Conservation (phyloP, 2,888 invertebrate genomes). For the Andrena bicolor region DNA sequence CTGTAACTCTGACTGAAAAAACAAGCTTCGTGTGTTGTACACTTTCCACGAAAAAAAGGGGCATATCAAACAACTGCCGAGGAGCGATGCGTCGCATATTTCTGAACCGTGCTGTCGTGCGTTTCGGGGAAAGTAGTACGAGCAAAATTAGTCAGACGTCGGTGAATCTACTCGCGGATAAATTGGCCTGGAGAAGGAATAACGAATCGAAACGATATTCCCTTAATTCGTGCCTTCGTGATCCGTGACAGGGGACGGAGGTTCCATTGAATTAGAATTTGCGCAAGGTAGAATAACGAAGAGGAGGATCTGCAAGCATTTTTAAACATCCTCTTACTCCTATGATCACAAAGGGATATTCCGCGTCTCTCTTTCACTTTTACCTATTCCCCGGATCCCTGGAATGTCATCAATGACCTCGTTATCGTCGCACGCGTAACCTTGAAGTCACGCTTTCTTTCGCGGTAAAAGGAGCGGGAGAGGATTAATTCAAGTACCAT, state of each 20-base stretch:
- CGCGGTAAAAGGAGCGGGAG: neutral
- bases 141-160: too few relatives aligned
- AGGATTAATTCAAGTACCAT: neutral
- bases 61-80: neutral
- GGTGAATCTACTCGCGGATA: too few relatives aligned
- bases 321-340: neutral
- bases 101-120: too few relatives aligned
- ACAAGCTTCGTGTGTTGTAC: conserved; percentile 28
- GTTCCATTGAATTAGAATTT: conserved; percentile 1
- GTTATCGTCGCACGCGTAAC: conserved; percentile 29
- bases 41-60: conserved; percentile 8
- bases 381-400: conserved; percentile 12
- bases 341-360: neutral
- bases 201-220: too few relatives aligned
- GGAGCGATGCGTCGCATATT: neutral
- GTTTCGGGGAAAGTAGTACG: too few relatives aligned
- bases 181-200: too few relatives aligned
- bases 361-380: neutral
- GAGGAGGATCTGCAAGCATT: neutral
- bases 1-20: conserved; percentile 16
- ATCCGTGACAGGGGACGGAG: too few relatives aligned
- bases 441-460: conserved; percentile 18
- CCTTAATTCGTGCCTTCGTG: too few relatives aligned
- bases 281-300: neutral
- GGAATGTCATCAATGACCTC: conserved; percentile 44